Evolutionary conservation across 2,113 vertebrate species (phyloP), one percentile per base, ranked within the genome.

Genomic region (Pyrgilauda ruficollis): DNA sequence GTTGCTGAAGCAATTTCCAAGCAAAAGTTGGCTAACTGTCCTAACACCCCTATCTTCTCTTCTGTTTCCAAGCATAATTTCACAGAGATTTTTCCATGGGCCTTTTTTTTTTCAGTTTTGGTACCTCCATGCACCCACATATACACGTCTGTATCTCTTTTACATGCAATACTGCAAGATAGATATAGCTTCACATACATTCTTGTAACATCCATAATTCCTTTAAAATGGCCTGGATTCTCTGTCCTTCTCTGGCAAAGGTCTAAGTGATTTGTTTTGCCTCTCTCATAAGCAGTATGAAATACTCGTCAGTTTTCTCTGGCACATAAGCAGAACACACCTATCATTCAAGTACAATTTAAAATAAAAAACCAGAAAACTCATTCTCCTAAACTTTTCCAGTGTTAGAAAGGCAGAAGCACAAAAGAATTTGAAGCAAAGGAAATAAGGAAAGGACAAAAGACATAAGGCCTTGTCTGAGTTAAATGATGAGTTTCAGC

Each of bases 401-500:
- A 24, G 20, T 27, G 4, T 37, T 50, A 52, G 50, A 58, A 86
- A 90, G 90, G 11, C 21, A 46, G 53, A 76, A 72, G 50, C 14
- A 46, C 5, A 56, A 35, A 63, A 69, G 33, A 47, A 83, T 61
- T 67, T 70, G 50, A 31, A 68, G 64, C 10, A 89, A 91, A 89
- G 15, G 33, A 78, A 90, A 59, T 78, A 75, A 76, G 55, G 33
- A 49, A 94, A 76, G 50, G 39, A 75, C 35, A 94, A 76, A 87
- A 61, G 52, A 55, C 21, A 13, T 35, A 81, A 50, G 39, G 44
- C 43, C 46, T 52, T 89, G 27, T 63, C 56, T 37, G 31, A 78
- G 50, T 68, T 82, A 88, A 91, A 77, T 80, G 11, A 50, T 47
- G 41, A 74, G 74, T 91, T 94, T 75, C 43, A 61, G 58, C 62